Base-by-base conservation (phyloP, 2,797 vertebrate genomes). In the Salmo trutta region DNA sequence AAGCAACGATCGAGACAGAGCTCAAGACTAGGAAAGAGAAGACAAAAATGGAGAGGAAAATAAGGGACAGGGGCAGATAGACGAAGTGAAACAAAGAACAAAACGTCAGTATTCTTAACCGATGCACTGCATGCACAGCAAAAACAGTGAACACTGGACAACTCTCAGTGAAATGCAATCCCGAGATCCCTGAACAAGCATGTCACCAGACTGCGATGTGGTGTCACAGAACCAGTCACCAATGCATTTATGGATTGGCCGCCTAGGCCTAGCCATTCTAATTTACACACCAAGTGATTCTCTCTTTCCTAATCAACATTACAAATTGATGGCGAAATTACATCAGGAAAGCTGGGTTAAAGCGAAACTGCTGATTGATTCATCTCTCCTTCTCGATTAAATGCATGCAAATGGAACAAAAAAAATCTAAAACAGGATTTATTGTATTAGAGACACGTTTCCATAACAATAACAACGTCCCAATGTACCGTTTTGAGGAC, bases 131-230 rank as follows among this genome's bases (percentile, higher is more conserved):
- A 75, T 70, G 52, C 62, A 82, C 74, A 72, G 81, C 51, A 81
- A 67, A 73, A 64, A 54, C 33, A 84, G 53, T 27, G 59, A 24
- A 64, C 59, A 62, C n/a, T 3, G 53, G 78, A 17, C 66, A 16
- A 33, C 53, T 10, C 54, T n/a, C 66, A 1, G 1, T 7, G 19
- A 66, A 75, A 53, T 66, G 59, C 51, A 75, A 77, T 78, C 79
- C 72, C 78, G 76, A 74, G 76, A 85, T 70, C 79, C 72, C 56
- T 75, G 76, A 80, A 77, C 68, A 36, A 77, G 59, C 80, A 82
- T 80, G 24, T 51, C 51, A 5, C 27, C 51, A 68, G 74, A 70
- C 77, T 54, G 41, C 41, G 2, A 47, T 14, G 41, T 47, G 69
- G 71, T 76, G 74, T 83, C 76, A 77, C 41, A 77, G 29, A 78